Evolutionary conservation across 2,888 invertebrate species (phyloP).

Genomic region (Acrocyrtus sp.): DNA sequence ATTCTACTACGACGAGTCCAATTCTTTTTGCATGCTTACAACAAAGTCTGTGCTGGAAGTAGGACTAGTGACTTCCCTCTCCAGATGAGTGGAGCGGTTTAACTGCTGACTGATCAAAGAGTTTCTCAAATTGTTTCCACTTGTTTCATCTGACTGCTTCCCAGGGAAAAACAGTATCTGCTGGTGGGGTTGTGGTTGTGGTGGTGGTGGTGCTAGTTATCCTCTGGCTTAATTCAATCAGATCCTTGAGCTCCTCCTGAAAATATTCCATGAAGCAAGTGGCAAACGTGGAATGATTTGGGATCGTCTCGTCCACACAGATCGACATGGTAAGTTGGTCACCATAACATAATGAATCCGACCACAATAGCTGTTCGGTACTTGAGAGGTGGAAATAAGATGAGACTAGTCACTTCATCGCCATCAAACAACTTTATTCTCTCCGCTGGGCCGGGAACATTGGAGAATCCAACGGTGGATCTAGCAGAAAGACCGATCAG

Average conservation of each 20-base stretch:
- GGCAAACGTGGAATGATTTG: constrained; percentile 49
- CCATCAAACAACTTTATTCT: constrained; percentile 52
- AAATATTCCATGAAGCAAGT: constrained; percentile 51
- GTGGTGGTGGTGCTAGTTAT: background rate
- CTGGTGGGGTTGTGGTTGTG: background rate
- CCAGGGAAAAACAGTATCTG: too few relatives aligned
- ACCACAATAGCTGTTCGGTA: constrained; percentile 56
- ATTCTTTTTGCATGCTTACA: constrained; percentile 19
- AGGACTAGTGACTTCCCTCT: constrained; percentile 18
- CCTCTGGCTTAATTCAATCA: constrained; percentile 22
- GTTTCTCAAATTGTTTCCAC: constrained; percentile 14
- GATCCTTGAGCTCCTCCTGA: constrained; percentile 49
- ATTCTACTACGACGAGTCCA: too few relatives aligned
- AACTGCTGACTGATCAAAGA: constrained; percentile 24
- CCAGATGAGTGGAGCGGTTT: constrained; percentile 4
- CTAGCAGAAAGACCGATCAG: constrained; percentile 46
- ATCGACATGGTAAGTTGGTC: constrained; percentile 53
- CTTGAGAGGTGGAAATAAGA: constrained; percentile 58
- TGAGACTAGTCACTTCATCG: constrained; percentile 51
- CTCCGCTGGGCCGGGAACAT: constrained; percentile 56
- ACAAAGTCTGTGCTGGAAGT: constrained; percentile 15
- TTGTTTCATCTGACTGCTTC: constrained; percentile 14
- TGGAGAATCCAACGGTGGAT: constrained; percentile 51
- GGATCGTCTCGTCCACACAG: constrained; percentile 50
- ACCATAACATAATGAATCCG: constrained; percentile 57